Evolutionary conservation across 2,888 invertebrate genomes (phyloP).

Genomic region (Druceiella hillmani): DNA sequence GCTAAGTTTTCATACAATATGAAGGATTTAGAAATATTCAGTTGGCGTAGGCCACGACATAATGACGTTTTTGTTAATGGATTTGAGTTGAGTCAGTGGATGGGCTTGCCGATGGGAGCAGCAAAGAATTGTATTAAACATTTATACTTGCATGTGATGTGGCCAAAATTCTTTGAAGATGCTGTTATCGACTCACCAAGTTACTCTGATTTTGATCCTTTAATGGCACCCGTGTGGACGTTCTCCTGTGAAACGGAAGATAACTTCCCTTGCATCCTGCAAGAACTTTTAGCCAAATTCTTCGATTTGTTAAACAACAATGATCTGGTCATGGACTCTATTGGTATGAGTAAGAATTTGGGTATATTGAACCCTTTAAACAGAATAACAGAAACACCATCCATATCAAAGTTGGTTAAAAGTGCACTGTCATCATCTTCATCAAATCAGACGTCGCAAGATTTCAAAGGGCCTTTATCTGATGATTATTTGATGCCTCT

Average conservation of each 20-base stretch:
- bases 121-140: conserved; percentile 75
- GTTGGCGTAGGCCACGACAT: conserved; percentile 57
- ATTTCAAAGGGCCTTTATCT: conserved; percentile 67
- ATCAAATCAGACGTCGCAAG: conserved; percentile 42
- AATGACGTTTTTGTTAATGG: conserved; percentile 40
- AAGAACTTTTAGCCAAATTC: conserved; percentile 69
- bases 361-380: conserved; percentile 56
- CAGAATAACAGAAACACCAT: conserved; percentile 72
- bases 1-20: conserved; percentile 70
- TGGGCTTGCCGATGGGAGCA: conserved; percentile 77
- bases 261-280: conserved; percentile 68
- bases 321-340: conserved; percentile 41
- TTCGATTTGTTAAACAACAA: conserved; percentile 57
- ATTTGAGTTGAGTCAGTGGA: conserved; percentile 44
- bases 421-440: conserved; percentile 48
- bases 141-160: conserved; percentile 72
- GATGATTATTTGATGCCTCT: conserved; percentile 71
- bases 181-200: conserved; percentile 82
- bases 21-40: conserved; percentile 54
- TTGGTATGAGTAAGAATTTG: conserved; percentile 44
- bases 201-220: conserved; percentile 84
- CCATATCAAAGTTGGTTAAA: conserved; percentile 55
- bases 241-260: conserved; percentile 60
- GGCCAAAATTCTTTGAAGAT: conserved; percentile 83
- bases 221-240: conserved; percentile 73